Evolutionary conservation across 2,888 invertebrate genomes (phyloP).

Genomic region (Fragum fragum): DNA sequence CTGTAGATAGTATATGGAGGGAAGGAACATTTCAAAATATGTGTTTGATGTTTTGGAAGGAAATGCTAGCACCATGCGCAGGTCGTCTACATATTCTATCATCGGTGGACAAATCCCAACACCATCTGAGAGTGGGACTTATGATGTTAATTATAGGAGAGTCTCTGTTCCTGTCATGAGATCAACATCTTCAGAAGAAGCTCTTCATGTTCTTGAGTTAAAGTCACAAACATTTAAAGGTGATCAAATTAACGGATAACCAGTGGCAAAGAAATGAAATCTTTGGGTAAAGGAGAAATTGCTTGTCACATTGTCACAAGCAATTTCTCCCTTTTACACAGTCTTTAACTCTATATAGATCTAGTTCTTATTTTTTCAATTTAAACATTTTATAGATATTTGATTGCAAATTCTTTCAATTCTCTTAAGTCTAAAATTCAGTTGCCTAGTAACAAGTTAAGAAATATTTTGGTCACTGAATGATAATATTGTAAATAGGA

Average conservation of each 20-base stretch:
- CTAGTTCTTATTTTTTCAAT: no score
- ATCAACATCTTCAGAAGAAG: not conserved
- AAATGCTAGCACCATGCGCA: slow-evolving; percentile 27
- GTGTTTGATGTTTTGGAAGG: slow-evolving; percentile 29
- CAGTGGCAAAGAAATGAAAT: no score
- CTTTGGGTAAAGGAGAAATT: slow-evolving; percentile 1
- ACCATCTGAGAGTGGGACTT: slow-evolving; percentile 40
- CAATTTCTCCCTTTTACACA: slow-evolving; percentile 4
- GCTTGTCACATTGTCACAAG: slow-evolving; percentile 8
- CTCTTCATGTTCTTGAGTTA: slow-evolving; percentile 23
- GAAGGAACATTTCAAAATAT: slow-evolving; percentile 3
- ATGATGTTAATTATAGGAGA: slow-evolving; percentile 45
- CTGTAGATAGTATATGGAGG: not conserved
- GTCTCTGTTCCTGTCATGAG: slow-evolving; percentile 38
- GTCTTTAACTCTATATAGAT: no score
- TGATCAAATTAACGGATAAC: no score
- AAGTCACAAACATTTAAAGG: slow-evolving; percentile 42
- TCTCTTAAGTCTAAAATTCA: no score
- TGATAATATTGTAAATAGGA: no score
- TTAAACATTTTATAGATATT: no score
- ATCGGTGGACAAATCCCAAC: slow-evolving; percentile 33
- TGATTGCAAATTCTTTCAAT: no score
- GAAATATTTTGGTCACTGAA: no score
- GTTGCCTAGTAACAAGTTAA: no score
- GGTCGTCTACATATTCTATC: slow-evolving; percentile 34